These are phyloP conservation scores for Oreochromis niloticus DNA, from an alignment of 2,113 vertebrate species.

Conservation along the genomic window DNA sequence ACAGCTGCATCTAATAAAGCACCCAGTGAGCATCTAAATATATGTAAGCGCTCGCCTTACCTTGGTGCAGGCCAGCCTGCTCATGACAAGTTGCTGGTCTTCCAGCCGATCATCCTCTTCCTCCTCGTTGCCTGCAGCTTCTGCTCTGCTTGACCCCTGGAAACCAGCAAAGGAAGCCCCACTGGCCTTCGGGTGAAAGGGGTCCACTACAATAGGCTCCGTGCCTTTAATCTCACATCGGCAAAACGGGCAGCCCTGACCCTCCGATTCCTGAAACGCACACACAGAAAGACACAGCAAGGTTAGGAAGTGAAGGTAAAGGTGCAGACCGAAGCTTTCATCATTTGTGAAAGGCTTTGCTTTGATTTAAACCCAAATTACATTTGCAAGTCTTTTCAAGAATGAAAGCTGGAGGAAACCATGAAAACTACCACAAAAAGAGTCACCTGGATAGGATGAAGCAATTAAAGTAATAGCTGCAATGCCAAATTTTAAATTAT, in stretches of 20 bases:
- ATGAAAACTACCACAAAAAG: neutral
- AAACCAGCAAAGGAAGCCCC: conserved; percentile 74
- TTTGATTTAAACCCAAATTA: neutral
- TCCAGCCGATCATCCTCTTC: conserved; percentile 92
- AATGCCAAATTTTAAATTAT: neutral
- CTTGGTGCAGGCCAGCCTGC: conserved; percentile 85
- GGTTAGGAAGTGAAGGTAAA: neutral
- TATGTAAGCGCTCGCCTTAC: conserved; percentile 54
- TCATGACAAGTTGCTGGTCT: conserved; percentile 93
- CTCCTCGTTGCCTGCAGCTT: conserved; percentile 83
- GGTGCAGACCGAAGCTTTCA: neutral
- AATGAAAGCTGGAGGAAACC: neutral
- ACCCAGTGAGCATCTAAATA: neutral
- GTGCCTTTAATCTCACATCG: conserved; percentile 99
- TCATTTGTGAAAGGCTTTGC: neutral
- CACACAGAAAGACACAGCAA: neutral
- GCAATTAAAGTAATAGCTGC: neutral
- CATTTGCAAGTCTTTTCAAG: neutral
- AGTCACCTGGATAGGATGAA: fast-evolving
- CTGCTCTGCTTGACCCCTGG: conserved; percentile 80
- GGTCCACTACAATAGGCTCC: conserved; percentile 95
- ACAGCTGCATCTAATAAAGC: neutral
- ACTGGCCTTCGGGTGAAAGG: conserved; percentile 86
- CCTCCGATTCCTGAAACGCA: conserved; percentile 86
- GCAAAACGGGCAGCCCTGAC: conserved; percentile 96